Conservation (phyloP, 2,888 invertebrate species). For the Meiosimyza decipiens region DNA sequence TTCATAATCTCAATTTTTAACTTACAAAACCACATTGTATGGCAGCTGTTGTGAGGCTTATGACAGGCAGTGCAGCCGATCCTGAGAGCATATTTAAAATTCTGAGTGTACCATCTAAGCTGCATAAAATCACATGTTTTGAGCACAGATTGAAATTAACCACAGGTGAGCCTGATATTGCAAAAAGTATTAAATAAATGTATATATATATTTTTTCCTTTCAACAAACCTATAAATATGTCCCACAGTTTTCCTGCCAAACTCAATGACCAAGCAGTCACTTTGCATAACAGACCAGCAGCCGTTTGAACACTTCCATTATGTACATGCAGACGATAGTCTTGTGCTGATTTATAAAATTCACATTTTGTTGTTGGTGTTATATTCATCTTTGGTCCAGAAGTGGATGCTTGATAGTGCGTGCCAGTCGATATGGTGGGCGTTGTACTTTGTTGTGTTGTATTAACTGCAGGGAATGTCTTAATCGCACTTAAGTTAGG, state of each 20-base stretch:
- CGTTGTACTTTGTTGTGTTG: constrained; percentile 23
- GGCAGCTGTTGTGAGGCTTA: constrained; percentile 59
- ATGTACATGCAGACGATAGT: constrained; percentile 68
- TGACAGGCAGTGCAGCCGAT: constrained; percentile 60
- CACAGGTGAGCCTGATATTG: constrained; percentile 60
- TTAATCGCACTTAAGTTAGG: constrained; percentile 43
- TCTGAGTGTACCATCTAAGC: constrained; percentile 63
- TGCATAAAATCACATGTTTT: constrained; percentile 64
- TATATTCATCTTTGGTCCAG: constrained; percentile 54
- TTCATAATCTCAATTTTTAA: constrained; percentile 16
- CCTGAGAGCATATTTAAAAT: constrained; percentile 60
- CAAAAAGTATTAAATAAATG: neutral
- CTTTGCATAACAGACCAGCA: constrained; percentile 72
- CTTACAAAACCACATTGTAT: constrained; percentile 65
- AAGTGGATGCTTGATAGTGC: constrained; percentile 48
- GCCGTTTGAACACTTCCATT: constrained; percentile 70
- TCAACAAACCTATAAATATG: constrained; percentile 72
- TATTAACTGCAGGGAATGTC: constrained; percentile 44
- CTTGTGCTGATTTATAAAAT: constrained; percentile 64
- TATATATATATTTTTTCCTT: neutral
- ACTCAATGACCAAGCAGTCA: constrained; percentile 69
- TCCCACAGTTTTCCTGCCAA: constrained; percentile 77
- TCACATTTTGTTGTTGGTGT: constrained; percentile 57
- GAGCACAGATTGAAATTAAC: constrained; percentile 62
- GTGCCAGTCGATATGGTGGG: constrained; percentile 26